These are phyloP conservation scores for Pangasius sanitwongsei DNA, from an alignment of 2,797 vertebrate genomes.

Conservation along the genomic window DNA sequence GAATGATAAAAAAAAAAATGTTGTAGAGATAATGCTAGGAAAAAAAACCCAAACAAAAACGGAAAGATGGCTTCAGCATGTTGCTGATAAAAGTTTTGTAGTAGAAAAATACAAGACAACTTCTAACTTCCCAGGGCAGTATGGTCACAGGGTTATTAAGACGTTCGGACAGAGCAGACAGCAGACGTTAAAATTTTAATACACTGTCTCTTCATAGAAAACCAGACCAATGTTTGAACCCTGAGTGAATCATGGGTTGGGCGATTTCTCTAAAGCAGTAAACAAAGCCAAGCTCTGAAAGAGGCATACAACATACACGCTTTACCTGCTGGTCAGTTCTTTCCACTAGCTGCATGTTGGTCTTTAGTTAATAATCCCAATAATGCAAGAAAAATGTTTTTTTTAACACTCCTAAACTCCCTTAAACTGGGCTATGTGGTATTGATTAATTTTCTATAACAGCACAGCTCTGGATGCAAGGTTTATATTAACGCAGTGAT, in stretches of 20 bases:
- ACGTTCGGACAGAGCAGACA: conserved; percentile 56
- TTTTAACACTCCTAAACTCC: background rate
- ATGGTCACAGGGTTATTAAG: background rate
- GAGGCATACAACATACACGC: conserved; percentile 35
- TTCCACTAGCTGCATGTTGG: conserved; percentile 30
- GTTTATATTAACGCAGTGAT: background rate
- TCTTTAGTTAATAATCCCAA: background rate
- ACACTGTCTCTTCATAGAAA: conserved; percentile 56
- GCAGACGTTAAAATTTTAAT: conserved; percentile 66
- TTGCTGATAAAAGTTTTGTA: background rate
- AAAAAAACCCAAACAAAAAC: background rate
- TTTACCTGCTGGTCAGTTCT: conserved; percentile 24
- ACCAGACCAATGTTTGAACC: conserved; percentile 52
- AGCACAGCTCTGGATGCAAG: background rate
- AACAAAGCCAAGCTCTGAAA: conserved; percentile 47
- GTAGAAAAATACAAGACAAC: background rate
- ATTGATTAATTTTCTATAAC: background rate
- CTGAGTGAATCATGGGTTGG: conserved; percentile 29
- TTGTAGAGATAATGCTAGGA: background rate
- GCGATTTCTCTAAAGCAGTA: conserved; percentile 22
- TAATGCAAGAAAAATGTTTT: conserved; percentile 1
- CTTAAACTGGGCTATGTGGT: background rate
- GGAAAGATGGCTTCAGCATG: background rate
- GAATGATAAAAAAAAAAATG: background rate
- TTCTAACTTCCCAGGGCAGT: background rate